A percentile compares a stretch with the other conserved stretches of the same genome.
Conservation (phyloP, 2,797 vertebrate species). For the Malurus leucopterus region DNA sequence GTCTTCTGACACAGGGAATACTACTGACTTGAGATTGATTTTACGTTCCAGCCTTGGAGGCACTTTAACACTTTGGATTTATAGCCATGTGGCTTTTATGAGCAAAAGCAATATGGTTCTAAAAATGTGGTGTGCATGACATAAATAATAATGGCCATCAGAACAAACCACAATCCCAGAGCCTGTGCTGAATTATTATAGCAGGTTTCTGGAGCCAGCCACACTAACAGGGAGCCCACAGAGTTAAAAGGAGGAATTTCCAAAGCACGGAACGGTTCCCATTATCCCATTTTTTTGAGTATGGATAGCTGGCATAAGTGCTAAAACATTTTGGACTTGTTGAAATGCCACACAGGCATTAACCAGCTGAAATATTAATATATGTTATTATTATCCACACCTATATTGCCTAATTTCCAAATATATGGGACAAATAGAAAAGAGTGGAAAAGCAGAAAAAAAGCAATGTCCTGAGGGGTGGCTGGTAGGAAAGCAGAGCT, state of each 20-base stretch:
- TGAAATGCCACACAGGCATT: constrained; percentile 3
- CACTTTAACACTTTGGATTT: constrained; percentile 59
- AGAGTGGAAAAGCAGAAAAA: not conserved
- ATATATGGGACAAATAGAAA: not conserved
- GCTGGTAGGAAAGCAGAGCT: not conserved
- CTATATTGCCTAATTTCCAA: not conserved
- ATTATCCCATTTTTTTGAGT: constrained; percentile 8
- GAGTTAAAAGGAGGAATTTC: not conserved
- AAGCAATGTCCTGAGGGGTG: not conserved
- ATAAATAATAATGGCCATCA: constrained; percentile 52
- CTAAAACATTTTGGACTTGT: not conserved
- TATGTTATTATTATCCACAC: not conserved
- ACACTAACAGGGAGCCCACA: not conserved
- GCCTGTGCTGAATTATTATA: constrained; percentile 30
- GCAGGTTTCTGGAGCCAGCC: constrained; percentile 7
- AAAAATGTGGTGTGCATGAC: constrained; percentile 40
- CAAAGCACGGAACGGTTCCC: not conserved
- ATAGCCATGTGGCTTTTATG: constrained; percentile 54
- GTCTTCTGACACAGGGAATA: constrained; percentile 7
- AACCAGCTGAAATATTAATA: constrained; percentile 6
- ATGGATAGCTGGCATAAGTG: not conserved
- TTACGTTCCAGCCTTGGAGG: constrained; percentile 33
- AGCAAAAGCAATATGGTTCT: constrained; percentile 46
- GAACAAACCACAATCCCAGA: constrained; percentile 40
- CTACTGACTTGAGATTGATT: constrained; percentile 44